A percentile compares a stretch with the other conserved stretches of the same genome.
Evolutionary conservation across 2,113 vertebrate genomes (phyloP).

Genomic region (Plestiodon gilberti): DNA sequence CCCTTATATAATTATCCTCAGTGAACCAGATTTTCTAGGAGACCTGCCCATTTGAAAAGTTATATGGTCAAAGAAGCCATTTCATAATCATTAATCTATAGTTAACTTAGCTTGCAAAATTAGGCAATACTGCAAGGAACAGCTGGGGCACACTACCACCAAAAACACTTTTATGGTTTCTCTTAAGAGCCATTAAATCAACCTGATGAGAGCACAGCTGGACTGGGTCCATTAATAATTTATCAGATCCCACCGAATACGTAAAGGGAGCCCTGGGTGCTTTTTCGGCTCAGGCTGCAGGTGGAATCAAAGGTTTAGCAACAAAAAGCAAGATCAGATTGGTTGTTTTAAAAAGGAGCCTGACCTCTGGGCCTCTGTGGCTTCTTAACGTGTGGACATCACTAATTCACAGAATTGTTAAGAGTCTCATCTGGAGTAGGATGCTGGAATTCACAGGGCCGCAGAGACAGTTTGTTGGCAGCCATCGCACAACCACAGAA

Average conservation of each 20-base stretch:
- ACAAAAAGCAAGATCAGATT: not conserved
- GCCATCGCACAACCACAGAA: constrained; percentile 40
- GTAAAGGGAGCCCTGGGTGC: constrained; percentile 66
- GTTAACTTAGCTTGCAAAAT: constrained; percentile 73
- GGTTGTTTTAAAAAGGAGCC: constrained; percentile 31
- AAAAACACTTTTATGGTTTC: constrained; percentile 82
- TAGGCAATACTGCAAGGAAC: constrained; percentile 78
- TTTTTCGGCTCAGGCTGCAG: constrained; percentile 69
- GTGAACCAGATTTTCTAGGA: constrained; percentile 61
- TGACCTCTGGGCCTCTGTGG: constrained; percentile 35
- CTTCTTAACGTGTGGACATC: constrained; percentile 56
- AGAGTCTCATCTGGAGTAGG: constrained; percentile 38
- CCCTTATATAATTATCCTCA: constrained; percentile 51
- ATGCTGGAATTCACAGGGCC: constrained; percentile 57
- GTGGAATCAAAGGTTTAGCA: constrained; percentile 69
- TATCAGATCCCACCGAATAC: constrained; percentile 80
- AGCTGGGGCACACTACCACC: constrained; percentile 79
- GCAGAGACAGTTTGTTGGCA: constrained; percentile 27
- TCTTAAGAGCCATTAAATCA: constrained; percentile 86
- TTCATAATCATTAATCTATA: constrained; percentile 83
- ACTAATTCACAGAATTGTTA: constrained; percentile 50
- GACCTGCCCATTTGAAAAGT: constrained; percentile 62
- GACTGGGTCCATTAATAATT: constrained; percentile 79
- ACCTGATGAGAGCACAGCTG: constrained; percentile 84
- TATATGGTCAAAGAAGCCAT: constrained; percentile 68